A percentile compares a stretch with the other conserved stretches of the same genome.
Conservation (phyloP, 2,113 vertebrate genomes). For the Pseudorectes ferrugineus region DNA sequence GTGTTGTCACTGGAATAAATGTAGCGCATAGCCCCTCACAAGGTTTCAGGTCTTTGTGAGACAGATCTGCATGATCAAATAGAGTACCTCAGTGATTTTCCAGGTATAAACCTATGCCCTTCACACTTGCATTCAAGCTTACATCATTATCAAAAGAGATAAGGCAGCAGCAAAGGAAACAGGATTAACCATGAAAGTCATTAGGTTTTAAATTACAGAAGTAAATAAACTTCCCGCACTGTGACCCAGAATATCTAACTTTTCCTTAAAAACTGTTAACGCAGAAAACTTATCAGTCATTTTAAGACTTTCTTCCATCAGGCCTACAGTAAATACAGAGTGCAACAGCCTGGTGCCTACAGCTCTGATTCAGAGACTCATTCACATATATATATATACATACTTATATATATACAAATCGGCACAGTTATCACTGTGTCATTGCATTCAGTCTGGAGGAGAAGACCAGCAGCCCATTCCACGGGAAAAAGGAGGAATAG, state of each 20-base stretch:
- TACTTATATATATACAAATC: background rate
- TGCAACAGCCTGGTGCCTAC: background rate
- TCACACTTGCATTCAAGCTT: conserved; percentile 57
- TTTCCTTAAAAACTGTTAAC: conserved; percentile 35
- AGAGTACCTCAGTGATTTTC: conserved; percentile 36
- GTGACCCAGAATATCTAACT: conserved; percentile 40
- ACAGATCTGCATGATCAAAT: conserved; percentile 46
- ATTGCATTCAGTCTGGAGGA: background rate
- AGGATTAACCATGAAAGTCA: conserved; percentile 64
- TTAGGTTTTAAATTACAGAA: conserved; percentile 63
- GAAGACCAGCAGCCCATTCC: background rate
- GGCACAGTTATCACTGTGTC: background rate
- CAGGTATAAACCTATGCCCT: conserved; percentile 49
- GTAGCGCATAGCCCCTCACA: background rate
- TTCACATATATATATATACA: background rate
- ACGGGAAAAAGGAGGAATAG: background rate
- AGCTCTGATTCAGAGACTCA: background rate
- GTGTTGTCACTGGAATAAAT: conserved; percentile 18
- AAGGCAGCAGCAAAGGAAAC: conserved; percentile 56
- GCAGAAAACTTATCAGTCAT: conserved; percentile 20
- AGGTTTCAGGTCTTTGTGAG: conserved; percentile 12
- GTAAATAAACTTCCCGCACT: conserved; percentile 32
- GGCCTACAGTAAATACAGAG: background rate
- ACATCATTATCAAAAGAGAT: conserved; percentile 59
- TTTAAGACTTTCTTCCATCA: conserved; percentile 19